Evolutionary conservation across 2,888 invertebrate species (phyloP), one percentile per base, ranked within the genome.

Genomic region (Calephelis perditalis): DNA sequence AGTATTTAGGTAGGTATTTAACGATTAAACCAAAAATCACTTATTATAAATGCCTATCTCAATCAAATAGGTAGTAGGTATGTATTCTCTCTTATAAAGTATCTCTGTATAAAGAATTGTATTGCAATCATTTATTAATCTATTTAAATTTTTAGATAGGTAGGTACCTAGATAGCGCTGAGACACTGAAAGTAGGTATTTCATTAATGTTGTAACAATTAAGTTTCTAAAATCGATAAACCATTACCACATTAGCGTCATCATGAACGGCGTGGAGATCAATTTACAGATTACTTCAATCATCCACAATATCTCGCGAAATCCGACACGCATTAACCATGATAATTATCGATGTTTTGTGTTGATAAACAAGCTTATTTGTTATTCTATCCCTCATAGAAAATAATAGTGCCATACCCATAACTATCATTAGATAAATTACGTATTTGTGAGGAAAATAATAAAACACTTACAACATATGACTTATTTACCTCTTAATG

Each of bases 231-330:
- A 26, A 74, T 78, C 75, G 79, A 81, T 81, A 79, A 78, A 70
- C 71, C 71, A 70, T 77, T 62, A 72, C 73, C 71, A 78, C 83
- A 84, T 86, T 86, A 87, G 76, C 78, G 81, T 83, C 84, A 26
- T 26, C 26, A 81, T 74, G 73, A 77, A 71, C 73, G 71, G 61
- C 62, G 62, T 58, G 61, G 40, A 72, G 77, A 77, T 77, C 68
- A 64, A 63, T 62, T 62, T 61, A 55, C 49, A 58, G 76, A 76
- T 76, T 68, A 73, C 71, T 71, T 75, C 75, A 63, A 72, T 74
- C 73, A 72, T 71, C 65, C 59, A 62, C 65, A 67, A 70, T 69
- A 68, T 69, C 61, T 69, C 66, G 70, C 67, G 65, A 70, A 73
- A 73, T 71, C 65, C 59, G 67, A 70, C 70, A 70, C 69, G 65